Base-by-base conservation (phyloP, 2,797 vertebrate genomes). In the Bradypus variegatus region DNA sequence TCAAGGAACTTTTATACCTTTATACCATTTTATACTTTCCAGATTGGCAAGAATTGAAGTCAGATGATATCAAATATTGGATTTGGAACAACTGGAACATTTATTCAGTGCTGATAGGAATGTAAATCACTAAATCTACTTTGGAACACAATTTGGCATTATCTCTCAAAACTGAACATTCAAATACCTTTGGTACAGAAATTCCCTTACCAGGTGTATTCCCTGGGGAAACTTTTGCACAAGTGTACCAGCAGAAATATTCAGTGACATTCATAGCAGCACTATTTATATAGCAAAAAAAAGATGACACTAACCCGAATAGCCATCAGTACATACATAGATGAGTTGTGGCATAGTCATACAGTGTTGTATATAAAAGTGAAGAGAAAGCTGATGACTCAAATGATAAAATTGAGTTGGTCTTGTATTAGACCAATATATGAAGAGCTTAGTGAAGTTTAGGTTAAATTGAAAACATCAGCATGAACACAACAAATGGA, bases 401-500 rank as follows among this genome's bases (percentile, higher is more conserved):
- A 29, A 19, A 89, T 48, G 69, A 78, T 69, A 81, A 90, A 16
- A n/a, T 3, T 48, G 62, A 91, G 21, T 89, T 86, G 62, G 83
- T 91, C 78, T 72, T 86, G 11, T 73, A 36, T 67, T 83, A 60
- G n/a, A 77, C 64, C 50, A 50, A 85, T 18, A 48, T 18, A 76
- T 60, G 38, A 94, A 70, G 86, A 91, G 75, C 25, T 86, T 80
- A 76, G 64, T 58, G 62, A 93, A 31, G 55, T 58, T 64, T 73
- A 23, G 41, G 48, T 92, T 53, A 45, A 81, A 88, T 23, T 84
- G 80, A 86, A 88, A 93, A 73, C 73, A 90, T 88, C 55, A 38
- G 11, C 33, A 27, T 50, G 82, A 93, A 53, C 83, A 55, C 45
- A 53, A 60, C 45, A 45, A 41, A 79, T 60, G 70, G 75, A 69